A percentile compares a stretch with the other conserved stretches of the same genome.
Evolutionary conservation across 2,888 invertebrate species (phyloP).

Genomic region (Apamea epomidion): DNA sequence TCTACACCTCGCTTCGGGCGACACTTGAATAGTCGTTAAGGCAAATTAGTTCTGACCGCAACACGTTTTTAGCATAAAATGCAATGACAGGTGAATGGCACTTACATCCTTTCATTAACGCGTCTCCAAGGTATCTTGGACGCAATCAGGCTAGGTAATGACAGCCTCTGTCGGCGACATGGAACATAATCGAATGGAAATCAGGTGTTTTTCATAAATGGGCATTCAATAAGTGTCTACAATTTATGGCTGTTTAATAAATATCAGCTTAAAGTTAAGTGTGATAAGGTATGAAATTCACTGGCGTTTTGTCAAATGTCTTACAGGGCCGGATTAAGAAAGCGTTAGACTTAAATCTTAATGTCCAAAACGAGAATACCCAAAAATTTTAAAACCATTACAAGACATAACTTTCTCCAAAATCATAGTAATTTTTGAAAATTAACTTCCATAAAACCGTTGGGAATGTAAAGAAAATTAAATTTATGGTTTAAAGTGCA

Average conservation of each 20-base stretch:
- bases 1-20: conserved; percentile 28
- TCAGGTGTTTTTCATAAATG: conserved; percentile 72
- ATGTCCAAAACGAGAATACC: background rate
- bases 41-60: conserved; percentile 26
- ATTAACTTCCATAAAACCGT: conserved; percentile 30
- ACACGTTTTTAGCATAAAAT: conserved; percentile 41
- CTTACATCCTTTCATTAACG: conserved; percentile 41
- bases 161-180: conserved; percentile 68
- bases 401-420: background rate
- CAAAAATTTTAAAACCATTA: background rate
- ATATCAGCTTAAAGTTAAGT: background rate
- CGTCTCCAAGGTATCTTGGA: conserved; percentile 46
- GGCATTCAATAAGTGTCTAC: conserved; percentile 28
- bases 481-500: conserved; percentile 31
- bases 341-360: background rate
- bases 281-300: conserved; percentile 19
- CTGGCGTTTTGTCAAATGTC: background rate
- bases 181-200: conserved; percentile 76
- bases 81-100: conserved; percentile 45
- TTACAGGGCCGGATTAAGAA: conserved; percentile 32
- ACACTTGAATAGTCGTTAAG: conserved; percentile 25
- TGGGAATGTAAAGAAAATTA: conserved; percentile 16
- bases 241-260: background rate
- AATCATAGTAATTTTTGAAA: conserved; percentile 11
- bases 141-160: conserved; percentile 69